Evolutionary conservation across 2,888 invertebrate species (phyloP), one percentile per base, ranked within the genome.

Genomic region (Rhagonycha fulva): DNA sequence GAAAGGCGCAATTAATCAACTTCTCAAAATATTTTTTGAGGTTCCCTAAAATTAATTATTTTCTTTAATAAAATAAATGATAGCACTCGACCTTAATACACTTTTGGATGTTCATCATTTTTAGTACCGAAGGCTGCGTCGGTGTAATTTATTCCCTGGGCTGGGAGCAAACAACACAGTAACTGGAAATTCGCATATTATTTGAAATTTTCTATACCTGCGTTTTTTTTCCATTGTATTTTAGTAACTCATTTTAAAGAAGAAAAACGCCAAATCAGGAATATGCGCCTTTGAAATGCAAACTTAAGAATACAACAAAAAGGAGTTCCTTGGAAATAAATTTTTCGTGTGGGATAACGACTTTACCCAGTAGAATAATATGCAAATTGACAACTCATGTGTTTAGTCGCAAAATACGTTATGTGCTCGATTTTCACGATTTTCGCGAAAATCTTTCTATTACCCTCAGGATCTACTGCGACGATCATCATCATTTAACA

Each of bases 361-460:
- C 67, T 28, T 68, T 66, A 72, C 67, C 67, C 72, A 61, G 60
- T 28, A 26, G 68, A 72, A 68, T 61, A 67, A 68, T 72, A 72
- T 72, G 72, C 32, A 72, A 68, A 72, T 72, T 72, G 72, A 72
- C 72, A 72, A 68, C 72, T 72, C 72, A 72, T 72, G 72, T 68
- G 72, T 72, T 67, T 68, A 61, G 72, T 67, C 67, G 72, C 67
- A 67, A 72, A 70, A 71, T 66, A 71, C 71, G 71, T 28, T 24
- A 67, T 61, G 68, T 60, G 32, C 66, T 47, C 47, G 67, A 72
- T 47, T 60, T 32, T 63, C 71, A 23, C 28, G 71, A 47, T 19
- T 66, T 70, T 32, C 47, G 71, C 71, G 30, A 47, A 47, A 47
- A 47, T 26, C 24, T 71, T 72, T 72, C 60, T n/a, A 28, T 47